phyloP scores from a whole-genome alignment of 1,140 invertebrate species.

The Manduca sexta region DNA sequence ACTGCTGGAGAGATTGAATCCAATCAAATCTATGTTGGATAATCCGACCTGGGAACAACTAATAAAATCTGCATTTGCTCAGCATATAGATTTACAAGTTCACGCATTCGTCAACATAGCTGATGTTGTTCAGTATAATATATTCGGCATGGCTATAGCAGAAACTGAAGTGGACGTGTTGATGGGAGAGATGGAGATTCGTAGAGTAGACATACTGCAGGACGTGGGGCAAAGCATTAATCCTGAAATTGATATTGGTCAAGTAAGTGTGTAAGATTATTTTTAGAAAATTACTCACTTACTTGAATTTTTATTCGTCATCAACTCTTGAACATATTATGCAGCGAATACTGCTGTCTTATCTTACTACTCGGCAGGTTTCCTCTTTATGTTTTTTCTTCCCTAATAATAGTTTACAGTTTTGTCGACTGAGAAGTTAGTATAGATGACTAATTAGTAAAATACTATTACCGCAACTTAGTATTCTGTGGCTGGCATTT shows the following conservation, averaged over 20 bases:
- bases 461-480: too few species aligned
- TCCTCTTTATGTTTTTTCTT: too few species aligned
- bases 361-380: too few species aligned
- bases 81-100: conserved; percentile 77
- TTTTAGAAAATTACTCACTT: too few species aligned
- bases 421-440: too few species aligned
- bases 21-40: conserved; percentile 73
- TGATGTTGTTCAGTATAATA: conserved; percentile 70
- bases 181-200: conserved; percentile 82
- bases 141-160: conserved; percentile 75
- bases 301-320: too few species aligned
- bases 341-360: too few species aligned
- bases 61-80: conserved; percentile 68
- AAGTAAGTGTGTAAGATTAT: conserved; percentile 75
- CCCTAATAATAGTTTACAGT: too few species aligned
- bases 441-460: too few species aligned
- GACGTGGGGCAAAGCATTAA: conserved; percentile 83
- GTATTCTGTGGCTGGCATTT: too few species aligned
- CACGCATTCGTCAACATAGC: conserved; percentile 67
- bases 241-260: conserved; percentile 88
- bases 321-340: too few species aligned
- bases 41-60: conserved; percentile 77
- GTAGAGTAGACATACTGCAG: conserved; percentile 83
- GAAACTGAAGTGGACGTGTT: conserved; percentile 86
- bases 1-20: conserved; percentile 66